Conservation (phyloP, 2,888 invertebrate species). For the Cremastinae sp. region DNA sequence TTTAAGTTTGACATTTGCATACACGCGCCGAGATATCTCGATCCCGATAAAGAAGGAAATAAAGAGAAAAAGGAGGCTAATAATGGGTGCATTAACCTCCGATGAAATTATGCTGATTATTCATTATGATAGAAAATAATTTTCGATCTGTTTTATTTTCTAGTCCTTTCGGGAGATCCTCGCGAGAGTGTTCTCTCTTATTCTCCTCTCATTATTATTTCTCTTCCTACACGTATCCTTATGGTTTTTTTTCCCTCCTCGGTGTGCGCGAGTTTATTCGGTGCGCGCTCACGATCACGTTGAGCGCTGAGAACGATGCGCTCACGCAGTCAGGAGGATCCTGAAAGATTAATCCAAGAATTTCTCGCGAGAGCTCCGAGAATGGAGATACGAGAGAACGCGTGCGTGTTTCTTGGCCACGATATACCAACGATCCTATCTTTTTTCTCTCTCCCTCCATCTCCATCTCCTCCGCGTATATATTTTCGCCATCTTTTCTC, state of each 20-base stretch:
- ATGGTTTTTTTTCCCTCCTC: too few species aligned
- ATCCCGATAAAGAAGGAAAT: conserved; percentile 30
- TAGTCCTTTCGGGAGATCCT: conserved; percentile 14
- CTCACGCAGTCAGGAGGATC: conserved; percentile 48
- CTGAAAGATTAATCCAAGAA: conserved; percentile 61
- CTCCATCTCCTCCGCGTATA: conserved; percentile 26
- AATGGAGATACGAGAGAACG: conserved; percentile 55
- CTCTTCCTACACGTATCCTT: conserved; percentile 37
- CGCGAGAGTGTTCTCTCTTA: conserved; percentile 20
- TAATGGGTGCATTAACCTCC: conserved; percentile 10
- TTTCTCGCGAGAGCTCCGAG: conserved; percentile 52
- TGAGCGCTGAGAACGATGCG: conserved; percentile 46
- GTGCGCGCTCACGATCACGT: conserved; percentile 37
- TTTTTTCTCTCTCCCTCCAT: conserved; percentile 38
- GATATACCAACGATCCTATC: conserved; percentile 65
- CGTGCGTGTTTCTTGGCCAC: conserved; percentile 63
- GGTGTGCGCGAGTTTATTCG: too few species aligned
- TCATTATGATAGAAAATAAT: not conserved
- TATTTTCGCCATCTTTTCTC: conserved; percentile 17
- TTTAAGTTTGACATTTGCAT: too few species aligned
- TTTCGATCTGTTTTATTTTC: conserved; percentile 8
- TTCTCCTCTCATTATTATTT: conserved; percentile 41
- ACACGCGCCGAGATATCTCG: conserved; percentile 37
- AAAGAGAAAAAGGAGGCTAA: conserved; percentile 41
- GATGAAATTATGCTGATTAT: not conserved